A percentile compares a stretch with the other conserved stretches of the same genome.
Conservation (phyloP, 2,797 vertebrate species). For the Melanotaenia pygmaea region DNA sequence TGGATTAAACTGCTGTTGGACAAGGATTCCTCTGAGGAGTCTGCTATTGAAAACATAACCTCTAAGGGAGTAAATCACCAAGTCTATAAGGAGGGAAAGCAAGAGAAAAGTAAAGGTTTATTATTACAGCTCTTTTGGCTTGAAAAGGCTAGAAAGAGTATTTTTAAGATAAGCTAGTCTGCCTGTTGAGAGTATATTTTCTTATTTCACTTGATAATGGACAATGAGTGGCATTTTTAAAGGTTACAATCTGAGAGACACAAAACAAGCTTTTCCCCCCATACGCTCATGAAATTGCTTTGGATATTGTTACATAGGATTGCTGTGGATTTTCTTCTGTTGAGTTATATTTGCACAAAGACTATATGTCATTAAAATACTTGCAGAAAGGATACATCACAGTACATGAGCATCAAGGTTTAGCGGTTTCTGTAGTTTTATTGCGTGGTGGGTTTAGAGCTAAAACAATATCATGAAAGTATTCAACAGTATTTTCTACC, state of each 20-base stretch:
- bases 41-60: constrained; percentile 33
- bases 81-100: constrained; percentile 15
- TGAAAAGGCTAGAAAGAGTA: constrained; percentile 64
- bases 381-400: constrained; percentile 34
- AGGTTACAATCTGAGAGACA: constrained; percentile 40
- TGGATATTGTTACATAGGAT: constrained; percentile 60
- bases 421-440: constrained; percentile 19
- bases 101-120: constrained; percentile 25
- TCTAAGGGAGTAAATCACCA: constrained; percentile 23
- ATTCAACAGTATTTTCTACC: constrained; percentile 62
- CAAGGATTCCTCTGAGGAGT: constrained; percentile 61
- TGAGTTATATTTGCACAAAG: constrained; percentile 73
- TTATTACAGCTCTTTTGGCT: constrained; percentile 44
- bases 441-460: constrained; percentile 31
- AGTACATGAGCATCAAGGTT: constrained; percentile 28
- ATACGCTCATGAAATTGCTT: constrained; percentile 39
- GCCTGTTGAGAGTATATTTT: constrained; percentile 63
- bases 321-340: constrained; percentile 72
- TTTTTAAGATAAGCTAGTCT: constrained; percentile 65
- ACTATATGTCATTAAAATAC: constrained; percentile 46
- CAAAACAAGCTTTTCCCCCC: constrained; percentile 16
- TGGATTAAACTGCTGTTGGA: constrained; percentile 27
- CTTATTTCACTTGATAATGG: constrained; percentile 49
- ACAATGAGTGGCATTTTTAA: constrained; percentile 53
- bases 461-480: constrained; percentile 60